Evolutionary conservation across 1,140 invertebrate genomes (phyloP), one percentile per base, ranked within the genome.

Genomic region (Holotrichia oblita): DNA sequence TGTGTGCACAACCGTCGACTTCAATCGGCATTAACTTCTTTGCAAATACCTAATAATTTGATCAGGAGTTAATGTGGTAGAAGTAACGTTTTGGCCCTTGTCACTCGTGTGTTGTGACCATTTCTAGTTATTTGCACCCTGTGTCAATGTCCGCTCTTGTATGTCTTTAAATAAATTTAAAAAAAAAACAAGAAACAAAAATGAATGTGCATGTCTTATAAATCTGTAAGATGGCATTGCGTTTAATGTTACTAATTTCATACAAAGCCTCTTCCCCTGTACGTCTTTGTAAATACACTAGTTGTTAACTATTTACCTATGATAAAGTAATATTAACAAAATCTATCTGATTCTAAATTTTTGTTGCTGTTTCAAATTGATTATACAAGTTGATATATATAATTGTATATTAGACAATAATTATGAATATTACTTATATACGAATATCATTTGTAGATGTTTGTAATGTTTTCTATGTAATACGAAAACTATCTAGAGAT

Each of bases 31-130:
- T 10, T 34, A 75, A 75, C 20, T 10, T 75, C 34, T 9, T 12
- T 10, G 73, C 73, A 34, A 42, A 75, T 24, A 10, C 41, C 6
- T 20, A 24, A 34, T 1, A 34, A n/a, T 34, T 78, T 42, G 0
- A 2, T 27, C 9, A 41, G 17, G 27, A 69, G 10, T 77, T 22
- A 40, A 24, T 27, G 34, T 69, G 41, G 20, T 78, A 42, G 69
- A 78, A 72, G 77, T 72, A 6, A 7, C 61, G 61, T 24, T 10
- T 69, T 69, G 61, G 61, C 61, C 61, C 61, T 69, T 69, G 73
- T 85, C 85, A 85, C 85, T 86, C 85, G 84, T 85, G 84, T 86
- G 85, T 86, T 86, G 83, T 86, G 85, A 85, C 82, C 81, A 80
- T 82, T 75, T 80, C 75, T 76, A 82, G 79, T 77, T 82, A 83